Percentiles rank a stretch among this genome's conserved stretches.
Evolutionary conservation across 2,113 vertebrate genomes (phyloP).

Genomic region (Triplophysa siluroides): DNA sequence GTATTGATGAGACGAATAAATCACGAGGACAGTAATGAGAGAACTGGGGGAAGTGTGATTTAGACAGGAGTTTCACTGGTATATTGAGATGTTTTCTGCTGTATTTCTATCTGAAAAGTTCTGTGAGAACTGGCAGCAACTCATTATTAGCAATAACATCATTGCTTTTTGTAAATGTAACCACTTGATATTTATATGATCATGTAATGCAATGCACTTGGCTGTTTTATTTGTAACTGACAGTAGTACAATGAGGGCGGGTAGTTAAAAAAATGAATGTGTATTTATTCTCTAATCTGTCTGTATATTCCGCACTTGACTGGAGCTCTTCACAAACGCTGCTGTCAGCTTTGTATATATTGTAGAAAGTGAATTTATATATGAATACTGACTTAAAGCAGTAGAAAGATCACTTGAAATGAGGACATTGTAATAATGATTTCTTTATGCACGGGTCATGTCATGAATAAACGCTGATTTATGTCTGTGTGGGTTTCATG

Average conservation of each 20-base stretch:
- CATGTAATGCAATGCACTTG: background rate
- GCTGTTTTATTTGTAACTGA: background rate
- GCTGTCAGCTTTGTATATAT: constrained; percentile 34
- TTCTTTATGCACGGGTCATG: constrained; percentile 37
- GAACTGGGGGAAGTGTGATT: background rate
- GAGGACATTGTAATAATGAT: constrained; percentile 55
- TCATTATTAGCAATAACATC: constrained; percentile 69
- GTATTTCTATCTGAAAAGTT: background rate
- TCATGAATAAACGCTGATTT: constrained; percentile 64
- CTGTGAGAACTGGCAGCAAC: constrained; percentile 3
- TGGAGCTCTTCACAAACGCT: background rate
- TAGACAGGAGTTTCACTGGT: no score
- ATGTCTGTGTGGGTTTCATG: constrained; percentile 10
- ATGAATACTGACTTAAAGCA: background rate
- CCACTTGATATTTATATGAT: background rate
- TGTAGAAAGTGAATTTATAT: constrained; percentile 59
- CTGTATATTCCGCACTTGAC: background rate
- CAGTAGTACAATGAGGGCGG: background rate
- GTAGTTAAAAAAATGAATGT: background rate
- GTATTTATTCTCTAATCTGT: background rate
- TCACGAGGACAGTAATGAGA: background rate
- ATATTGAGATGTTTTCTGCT: no score
- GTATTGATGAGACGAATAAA: background rate
- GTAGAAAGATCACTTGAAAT: background rate
- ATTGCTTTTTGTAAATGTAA: background rate